Evolutionary conservation across 2,888 invertebrate genomes (phyloP), one percentile per base, ranked within the genome.

Genomic region (Myopa tessellatipennis): DNA sequence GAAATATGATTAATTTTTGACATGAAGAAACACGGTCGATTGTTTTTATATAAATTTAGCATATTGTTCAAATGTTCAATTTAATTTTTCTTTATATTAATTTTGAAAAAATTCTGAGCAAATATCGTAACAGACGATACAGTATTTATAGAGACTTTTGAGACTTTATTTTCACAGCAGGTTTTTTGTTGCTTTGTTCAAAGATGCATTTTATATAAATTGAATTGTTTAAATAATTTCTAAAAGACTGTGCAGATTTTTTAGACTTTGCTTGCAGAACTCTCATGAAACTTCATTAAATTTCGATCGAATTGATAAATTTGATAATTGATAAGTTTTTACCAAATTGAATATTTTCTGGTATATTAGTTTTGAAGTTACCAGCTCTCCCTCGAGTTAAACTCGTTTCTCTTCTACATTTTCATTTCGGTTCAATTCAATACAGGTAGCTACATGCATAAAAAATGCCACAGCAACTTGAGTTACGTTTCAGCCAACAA

Each of bases 391-490:
- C 36, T 58, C 34, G 16, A 36, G 34, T 16, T 16, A 77, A 79
- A 79, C 78, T 76, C 70, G 78, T 78, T 75, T 78, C 74, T 40
- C 61, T 60, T 50, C 58, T 60, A 52, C 14, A 10, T 14, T 68
- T 76, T 55, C 69, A 71, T 58, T 78, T 75, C 76, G 60, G 80
- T 79, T 80, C 81, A 81, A 80, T 77, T 80, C 74, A 82, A 82
- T 73, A 81, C 81, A 81, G 82, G 82, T 82, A 82, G 82, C 80
- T 73, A 61, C 76, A 26, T 70, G 50, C 74, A 26, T n/a, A 14
- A 69, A 58, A 68, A 55, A 67, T 73, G 16, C 52, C 65, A 45
- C 45, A 52, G 74, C 74, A 65, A 74, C 74, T 67, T 74, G 74
- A 74, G 36, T 75, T 68, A 60, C 63, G 68, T 50, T 34, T 60